Conservation (phyloP, 2,888 invertebrate genomes). For the Aphodius sticticus region DNA sequence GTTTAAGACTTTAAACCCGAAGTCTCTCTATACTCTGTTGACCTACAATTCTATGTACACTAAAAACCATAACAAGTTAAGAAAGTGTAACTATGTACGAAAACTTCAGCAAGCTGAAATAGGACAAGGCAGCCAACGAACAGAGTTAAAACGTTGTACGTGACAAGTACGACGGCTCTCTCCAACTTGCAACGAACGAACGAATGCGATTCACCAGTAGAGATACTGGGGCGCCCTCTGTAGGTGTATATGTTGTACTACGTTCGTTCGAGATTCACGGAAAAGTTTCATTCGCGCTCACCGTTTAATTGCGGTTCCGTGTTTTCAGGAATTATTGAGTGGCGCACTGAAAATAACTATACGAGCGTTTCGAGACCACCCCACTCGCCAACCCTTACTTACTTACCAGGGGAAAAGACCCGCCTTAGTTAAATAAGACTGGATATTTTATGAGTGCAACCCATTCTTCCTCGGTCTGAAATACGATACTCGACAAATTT, state of each 20-base stretch:
- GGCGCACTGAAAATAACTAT: not conserved
- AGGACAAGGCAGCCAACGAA: not conserved
- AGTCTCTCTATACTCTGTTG: too few relatives aligned
- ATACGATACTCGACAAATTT: not conserved
- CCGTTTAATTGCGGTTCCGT: slow-evolving; percentile 33
- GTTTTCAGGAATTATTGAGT: slow-evolving; percentile 33
- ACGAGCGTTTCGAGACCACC: not conserved
- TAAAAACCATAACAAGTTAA: not conserved
- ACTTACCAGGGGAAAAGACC: not conserved
- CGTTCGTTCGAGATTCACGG: not conserved
- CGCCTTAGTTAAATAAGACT: not conserved
- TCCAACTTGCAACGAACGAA: not conserved
- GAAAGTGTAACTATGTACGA: not conserved
- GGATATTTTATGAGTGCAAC: not conserved
- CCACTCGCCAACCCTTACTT: not conserved
- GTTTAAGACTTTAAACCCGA: too few relatives aligned
- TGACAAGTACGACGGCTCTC: not conserved
- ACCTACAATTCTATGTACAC: not conserved
- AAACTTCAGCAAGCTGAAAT: not conserved
- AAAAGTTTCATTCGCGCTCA: slow-evolving; percentile 29
- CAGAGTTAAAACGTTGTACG: not conserved
- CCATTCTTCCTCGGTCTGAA: not conserved
- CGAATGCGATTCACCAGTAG: not conserved
- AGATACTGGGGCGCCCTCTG: not conserved
- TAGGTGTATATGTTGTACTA: not conserved